Evolutionary conservation across 2,113 vertebrate species (phyloP).

Genomic region (Plestiodon gilberti): DNA sequence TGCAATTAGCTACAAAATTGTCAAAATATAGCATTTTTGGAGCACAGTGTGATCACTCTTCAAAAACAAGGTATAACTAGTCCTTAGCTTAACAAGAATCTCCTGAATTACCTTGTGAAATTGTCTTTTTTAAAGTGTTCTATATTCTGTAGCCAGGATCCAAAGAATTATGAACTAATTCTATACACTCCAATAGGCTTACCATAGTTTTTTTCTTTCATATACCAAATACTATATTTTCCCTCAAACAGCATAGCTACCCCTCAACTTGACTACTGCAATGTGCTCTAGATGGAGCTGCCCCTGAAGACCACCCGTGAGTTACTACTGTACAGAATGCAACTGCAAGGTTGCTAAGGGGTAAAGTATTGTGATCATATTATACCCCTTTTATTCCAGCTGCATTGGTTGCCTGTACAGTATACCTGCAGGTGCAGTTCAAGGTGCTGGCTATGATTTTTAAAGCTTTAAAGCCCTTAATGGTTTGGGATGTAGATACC

Average conservation of each 20-base stretch:
- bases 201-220: neutral
- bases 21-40: constrained; percentile 28
- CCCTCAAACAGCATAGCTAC: neutral
- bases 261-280: too few relatives aligned
- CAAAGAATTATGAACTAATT: neutral
- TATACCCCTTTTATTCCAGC: too few relatives aligned
- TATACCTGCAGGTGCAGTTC: too few relatives aligned
- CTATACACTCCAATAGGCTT: neutral
- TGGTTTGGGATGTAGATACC: too few relatives aligned
- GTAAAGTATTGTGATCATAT: too few relatives aligned
- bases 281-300: too few relatives aligned
- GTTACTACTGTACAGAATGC: too few relatives aligned
- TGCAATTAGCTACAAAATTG: constrained; percentile 34
- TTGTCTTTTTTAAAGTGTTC: neutral
- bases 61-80: constrained; percentile 17
- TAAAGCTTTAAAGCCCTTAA: too few relatives aligned
- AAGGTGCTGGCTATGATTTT: too few relatives aligned
- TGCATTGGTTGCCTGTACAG: too few relatives aligned
- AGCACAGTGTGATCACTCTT: constrained; percentile 10
- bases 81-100: constrained; percentile 1
- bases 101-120: neutral
- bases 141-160: neutral
- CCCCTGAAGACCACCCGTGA: too few relatives aligned
- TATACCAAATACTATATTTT: neutral
- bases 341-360: too few relatives aligned